Base-by-base conservation (phyloP, 1,140 invertebrate species). In the Drosophila burlai region DNA sequence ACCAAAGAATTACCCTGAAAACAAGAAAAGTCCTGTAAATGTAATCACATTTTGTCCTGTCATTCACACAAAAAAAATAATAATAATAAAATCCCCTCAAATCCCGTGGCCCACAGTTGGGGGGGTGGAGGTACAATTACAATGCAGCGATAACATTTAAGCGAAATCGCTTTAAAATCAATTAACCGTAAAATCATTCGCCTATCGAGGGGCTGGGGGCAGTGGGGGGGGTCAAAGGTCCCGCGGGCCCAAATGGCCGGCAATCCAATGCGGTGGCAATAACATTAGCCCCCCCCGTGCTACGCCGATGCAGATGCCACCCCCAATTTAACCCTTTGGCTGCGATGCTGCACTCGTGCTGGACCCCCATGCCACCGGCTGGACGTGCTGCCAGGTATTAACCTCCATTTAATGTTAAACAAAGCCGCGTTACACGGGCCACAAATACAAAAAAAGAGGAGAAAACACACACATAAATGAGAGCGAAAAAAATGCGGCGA, bases 111-210 rank as follows among this genome's bases (percentile, higher is more conserved):
- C 52, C 21, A 24, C n/a, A 8, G n/a, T 18, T 21, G 6, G 0
- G 36, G 21, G 16, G 34, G 15, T 16, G 11, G 34, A 9, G 34
- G 10, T n/a, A 26, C 34, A 67, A 54, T 68, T 81, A 81, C 81
- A 75, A 64, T 84, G 78, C 62, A 62, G 72, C 78, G 81, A 89
- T 89, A 89, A 84, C 89, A 91, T 91, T 90, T 91, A 91, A 91
- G 84, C 80, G 84, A 91, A 91, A 91, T 91, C 89, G 89, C 89
- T 91, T 91, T 89, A 91, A 91, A 91, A 91, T 91, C 89, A 91
- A 91, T 91, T 91, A 91, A 91, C 89, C 89, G 84, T 80, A 91
- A 91, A 91, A 91, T 91, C 89, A 91, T 85, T 91, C 54, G 89
- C 71, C 81, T 87, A 91, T 68, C 72, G 81, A 73, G 69, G 52